These are phyloP conservation scores for Desmophyllum pertusum DNA, from an alignment of 92 coral and sea anemone genomes.

Conservation along the genomic window DNA sequence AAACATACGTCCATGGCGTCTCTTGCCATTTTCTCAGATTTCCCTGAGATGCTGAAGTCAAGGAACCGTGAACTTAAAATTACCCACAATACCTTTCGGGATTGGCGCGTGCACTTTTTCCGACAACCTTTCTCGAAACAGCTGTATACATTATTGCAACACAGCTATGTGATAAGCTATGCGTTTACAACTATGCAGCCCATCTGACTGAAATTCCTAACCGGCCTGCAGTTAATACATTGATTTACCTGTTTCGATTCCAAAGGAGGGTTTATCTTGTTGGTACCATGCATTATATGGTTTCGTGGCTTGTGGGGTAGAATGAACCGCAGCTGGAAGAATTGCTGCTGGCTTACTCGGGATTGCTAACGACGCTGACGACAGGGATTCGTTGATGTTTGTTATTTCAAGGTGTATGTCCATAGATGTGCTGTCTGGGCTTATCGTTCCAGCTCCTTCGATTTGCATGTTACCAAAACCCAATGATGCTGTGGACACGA, in stretches of 20 bases:
- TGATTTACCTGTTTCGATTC: slow-evolving; percentile 34
- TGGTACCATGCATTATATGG: not conserved
- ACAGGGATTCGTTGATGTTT: not conserved
- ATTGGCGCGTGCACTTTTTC: too few species aligned
- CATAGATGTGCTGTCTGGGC: not conserved
- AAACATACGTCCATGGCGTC: too few species aligned
- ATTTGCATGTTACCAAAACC: slow-evolving; percentile 6
- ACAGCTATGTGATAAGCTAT: too few species aligned
- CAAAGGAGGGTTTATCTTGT: slow-evolving; percentile 3
- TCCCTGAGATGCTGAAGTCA: too few species aligned
- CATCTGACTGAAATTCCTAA: not conserved
- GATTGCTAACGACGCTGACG: not conserved
- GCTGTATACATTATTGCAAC: too few species aligned
- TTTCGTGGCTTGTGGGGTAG: not conserved
- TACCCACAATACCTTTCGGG: too few species aligned
- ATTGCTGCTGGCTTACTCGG: not conserved
- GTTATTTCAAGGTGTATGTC: slow-evolving; percentile 25
- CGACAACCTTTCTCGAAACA: too few species aligned
- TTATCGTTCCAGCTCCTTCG: slow-evolving; percentile 10
- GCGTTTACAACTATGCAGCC: too few species aligned
- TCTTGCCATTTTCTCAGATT: too few species aligned
- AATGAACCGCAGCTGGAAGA: not conserved
- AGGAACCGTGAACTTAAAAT: too few species aligned
- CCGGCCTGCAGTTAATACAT: not conserved
- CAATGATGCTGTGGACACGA: not conserved